Percentiles rank a stretch among this genome's conserved stretches.
Conservation (phyloP, 2,113 vertebrate genomes). For the Archilochus colubris region DNA sequence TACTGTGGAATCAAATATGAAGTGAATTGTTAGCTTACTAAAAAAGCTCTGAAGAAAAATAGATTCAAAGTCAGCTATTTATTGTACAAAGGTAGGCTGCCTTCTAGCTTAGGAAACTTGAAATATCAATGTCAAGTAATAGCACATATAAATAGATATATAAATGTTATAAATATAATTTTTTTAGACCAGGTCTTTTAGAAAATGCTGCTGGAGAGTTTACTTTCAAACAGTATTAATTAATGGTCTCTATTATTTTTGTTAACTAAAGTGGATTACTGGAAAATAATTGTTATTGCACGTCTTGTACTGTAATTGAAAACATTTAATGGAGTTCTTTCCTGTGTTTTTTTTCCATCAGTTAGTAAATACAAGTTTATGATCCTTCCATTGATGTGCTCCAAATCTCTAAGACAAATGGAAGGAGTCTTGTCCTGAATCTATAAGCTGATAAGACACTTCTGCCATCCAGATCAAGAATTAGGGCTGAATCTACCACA, state of each 20-base stretch:
- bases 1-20: neutral
- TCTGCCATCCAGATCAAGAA: neutral
- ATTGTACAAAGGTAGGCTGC: neutral
- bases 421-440: neutral
- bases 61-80: conserved; percentile 15
- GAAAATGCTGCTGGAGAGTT: conserved; percentile 60
- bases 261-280: conserved; percentile 55
- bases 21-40: conserved; percentile 10
- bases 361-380: neutral
- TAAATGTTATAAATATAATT: conserved; percentile 50
- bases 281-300: conserved; percentile 58
- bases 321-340: neutral
- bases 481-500: neutral
- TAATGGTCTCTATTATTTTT: conserved; percentile 59
- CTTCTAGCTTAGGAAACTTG: conserved; percentile 3
- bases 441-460: neutral
- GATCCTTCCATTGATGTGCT: neutral
- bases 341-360: neutral
- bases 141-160: neutral
- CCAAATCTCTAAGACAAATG: neutral
- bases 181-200: conserved; percentile 43
- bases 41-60: neutral
- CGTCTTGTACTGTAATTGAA: neutral
- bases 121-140: conserved; percentile 54
- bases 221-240: conserved; percentile 60